Conservation (phyloP, 2,113 vertebrate species). For the Chaetura pelagica region DNA sequence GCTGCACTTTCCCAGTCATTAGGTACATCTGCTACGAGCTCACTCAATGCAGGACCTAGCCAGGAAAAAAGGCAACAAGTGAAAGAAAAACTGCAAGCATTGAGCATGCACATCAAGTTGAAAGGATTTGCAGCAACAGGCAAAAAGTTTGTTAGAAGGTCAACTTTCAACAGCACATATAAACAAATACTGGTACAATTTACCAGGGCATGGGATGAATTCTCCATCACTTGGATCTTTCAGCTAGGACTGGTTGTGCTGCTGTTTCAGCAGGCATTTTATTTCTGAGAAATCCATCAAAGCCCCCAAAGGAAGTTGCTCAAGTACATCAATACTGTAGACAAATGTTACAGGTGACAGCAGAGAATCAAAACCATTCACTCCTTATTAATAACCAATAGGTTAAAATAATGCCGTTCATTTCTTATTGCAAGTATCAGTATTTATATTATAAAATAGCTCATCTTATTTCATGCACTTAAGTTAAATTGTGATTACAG, state of each 20-base stretch:
- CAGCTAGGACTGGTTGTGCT: no score
- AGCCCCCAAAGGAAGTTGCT: background rate
- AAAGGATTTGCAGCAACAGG: no score
- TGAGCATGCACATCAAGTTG: no score
- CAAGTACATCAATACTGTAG: background rate
- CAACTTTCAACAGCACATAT: no score
- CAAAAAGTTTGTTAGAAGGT: no score
- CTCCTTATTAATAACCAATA: background rate
- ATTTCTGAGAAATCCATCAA: background rate
- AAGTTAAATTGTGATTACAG: background rate
- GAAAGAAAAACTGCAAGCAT: no score
- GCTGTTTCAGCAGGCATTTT: background rate
- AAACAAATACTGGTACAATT: no score
- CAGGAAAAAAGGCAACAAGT: no score
- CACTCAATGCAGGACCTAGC: background rate
- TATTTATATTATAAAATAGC: background rate
- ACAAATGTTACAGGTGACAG: background rate
- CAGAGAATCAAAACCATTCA: background rate
- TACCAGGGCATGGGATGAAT: no score
- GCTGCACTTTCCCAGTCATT: accelerated
- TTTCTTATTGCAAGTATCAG: background rate
- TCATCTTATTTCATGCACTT: background rate
- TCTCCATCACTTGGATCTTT: no score
- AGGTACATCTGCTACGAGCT: background rate
- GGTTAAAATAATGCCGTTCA: background rate